Conservation (phyloP, 2,797 vertebrate species). For the Triplophysa yarkandensis region DNA sequence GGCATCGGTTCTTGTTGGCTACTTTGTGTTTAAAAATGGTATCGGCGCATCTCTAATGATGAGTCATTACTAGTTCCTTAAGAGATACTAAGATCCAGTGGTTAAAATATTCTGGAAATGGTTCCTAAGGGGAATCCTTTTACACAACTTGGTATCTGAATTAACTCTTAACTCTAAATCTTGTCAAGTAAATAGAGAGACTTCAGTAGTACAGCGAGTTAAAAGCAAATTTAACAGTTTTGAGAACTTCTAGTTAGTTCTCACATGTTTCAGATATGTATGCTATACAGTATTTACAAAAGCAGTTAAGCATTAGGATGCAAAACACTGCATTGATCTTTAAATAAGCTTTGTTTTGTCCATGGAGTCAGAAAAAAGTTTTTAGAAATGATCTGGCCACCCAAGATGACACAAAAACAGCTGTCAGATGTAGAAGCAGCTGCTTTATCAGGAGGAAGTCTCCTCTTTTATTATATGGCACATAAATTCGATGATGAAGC, state of each 20-base stretch:
- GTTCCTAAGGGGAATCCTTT: neutral
- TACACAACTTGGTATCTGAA: neutral
- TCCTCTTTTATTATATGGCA: conserved; percentile 40
- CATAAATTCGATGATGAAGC: neutral
- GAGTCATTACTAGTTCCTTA: neutral
- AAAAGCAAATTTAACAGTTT: no score
- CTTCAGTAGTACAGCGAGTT: no score
- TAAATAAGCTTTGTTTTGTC: neutral
- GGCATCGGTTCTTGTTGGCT: no score
- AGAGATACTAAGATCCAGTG: neutral
- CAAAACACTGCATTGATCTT: neutral
- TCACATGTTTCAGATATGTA: neutral
- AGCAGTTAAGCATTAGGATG: neutral
- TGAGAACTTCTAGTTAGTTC: no score
- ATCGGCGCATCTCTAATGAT: no score
- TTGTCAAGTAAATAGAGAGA: conserved; percentile 6
- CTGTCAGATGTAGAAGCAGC: conserved; percentile 79
- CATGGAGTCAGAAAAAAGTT: neutral
- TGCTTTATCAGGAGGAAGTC: conserved; percentile 72
- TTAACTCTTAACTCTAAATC: neutral
- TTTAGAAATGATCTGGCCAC: conserved; percentile 7
- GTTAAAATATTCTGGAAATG: neutral
- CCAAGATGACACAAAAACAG: conserved; percentile 64
- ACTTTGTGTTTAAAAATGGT: no score
- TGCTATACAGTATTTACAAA: neutral